phyloP scores from a whole-genome alignment of 2,888 invertebrate species.

The Cylloceria caligata region DNA sequence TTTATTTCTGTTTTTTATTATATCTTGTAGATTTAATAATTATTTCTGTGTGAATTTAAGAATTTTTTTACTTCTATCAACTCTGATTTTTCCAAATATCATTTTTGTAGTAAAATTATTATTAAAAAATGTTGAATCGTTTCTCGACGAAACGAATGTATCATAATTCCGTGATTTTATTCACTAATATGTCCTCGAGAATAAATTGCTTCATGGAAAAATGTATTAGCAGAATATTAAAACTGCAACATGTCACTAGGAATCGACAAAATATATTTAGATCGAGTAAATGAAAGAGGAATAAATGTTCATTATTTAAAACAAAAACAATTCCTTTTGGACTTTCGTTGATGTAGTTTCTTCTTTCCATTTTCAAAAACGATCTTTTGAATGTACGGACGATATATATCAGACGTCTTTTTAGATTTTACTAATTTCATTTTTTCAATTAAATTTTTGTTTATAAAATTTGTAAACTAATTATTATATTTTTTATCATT shows the following conservation, averaged over 20 bases:
- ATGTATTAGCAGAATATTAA: background rate
- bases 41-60: background rate
- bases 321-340: no score
- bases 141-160: background rate
- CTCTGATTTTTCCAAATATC: background rate
- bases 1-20: background rate
- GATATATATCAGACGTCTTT: background rate
- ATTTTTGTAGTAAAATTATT: background rate
- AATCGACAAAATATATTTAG: background rate
- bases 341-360: background rate
- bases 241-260: background rate
- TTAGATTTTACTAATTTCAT: background rate
- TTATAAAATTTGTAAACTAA: no score
- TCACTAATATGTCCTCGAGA: background rate
- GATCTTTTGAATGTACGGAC: background rate
- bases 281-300: background rate
- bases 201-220: background rate
- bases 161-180: slow-evolving; percentile 1
- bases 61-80: no score
- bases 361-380: background rate
- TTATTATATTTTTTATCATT: no score
- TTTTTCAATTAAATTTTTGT: no score
- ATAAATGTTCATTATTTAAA: background rate
- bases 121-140: background rate
- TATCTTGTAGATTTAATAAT: background rate